A percentile compares a stretch with the other conserved stretches of the same genome.
These are phyloP conservation scores for Peromyscus maniculatus DNA, from an alignment of 2,113 vertebrate genomes.

Conservation along the genomic window DNA sequence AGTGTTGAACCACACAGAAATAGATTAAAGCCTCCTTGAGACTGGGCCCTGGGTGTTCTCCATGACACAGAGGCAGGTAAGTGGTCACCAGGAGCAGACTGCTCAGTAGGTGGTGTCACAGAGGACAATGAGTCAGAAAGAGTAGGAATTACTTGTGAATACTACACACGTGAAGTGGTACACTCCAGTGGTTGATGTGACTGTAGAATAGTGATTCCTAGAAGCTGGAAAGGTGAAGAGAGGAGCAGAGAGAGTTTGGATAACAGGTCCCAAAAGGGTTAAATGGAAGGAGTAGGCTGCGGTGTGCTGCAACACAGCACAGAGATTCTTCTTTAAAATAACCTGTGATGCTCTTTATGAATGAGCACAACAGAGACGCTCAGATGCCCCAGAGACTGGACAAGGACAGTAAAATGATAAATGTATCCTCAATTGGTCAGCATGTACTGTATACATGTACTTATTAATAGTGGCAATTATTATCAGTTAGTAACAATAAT, in stretches of 20 bases:
- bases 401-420: neutral
- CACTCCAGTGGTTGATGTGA: neutral
- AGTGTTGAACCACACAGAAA: neutral
- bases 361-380: neutral
- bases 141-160: neutral
- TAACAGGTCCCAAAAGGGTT: neutral
- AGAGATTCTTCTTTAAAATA: neutral
- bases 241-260: neutral
- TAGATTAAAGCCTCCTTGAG: neutral
- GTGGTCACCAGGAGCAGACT: neutral
- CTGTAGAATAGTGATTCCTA: neutral
- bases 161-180: neutral
- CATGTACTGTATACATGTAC: neutral
- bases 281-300: neutral
- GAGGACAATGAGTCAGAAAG: neutral
- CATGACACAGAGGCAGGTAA: neutral
- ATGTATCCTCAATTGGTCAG: neutral
- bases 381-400: neutral
- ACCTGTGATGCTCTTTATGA: neutral
- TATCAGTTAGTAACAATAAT: neutral
- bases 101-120: no score
- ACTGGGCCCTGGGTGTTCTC: neutral
- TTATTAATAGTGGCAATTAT: neutral
- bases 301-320: neutral
- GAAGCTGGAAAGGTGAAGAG: neutral